Conservation (phyloP, 2,113 vertebrate genomes). For the Clarias macrocephalus region DNA sequence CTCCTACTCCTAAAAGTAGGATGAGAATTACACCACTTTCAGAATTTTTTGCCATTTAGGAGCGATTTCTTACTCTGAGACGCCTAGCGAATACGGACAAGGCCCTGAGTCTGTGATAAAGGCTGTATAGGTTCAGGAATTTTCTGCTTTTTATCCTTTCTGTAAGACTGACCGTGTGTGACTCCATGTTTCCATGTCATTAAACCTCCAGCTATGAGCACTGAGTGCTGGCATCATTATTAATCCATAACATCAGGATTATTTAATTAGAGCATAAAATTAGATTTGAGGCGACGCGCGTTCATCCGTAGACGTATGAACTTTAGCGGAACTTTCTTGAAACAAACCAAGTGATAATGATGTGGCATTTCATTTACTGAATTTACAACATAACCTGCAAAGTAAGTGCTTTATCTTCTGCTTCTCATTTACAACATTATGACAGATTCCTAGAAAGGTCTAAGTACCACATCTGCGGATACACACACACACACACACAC, state of each 20-base stretch:
- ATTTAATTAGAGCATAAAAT: not conserved
- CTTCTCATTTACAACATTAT: not conserved
- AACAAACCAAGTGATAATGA: not conserved
- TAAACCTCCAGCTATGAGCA: not conserved
- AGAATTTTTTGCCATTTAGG: too few species aligned
- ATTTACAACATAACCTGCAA: not conserved
- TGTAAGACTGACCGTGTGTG: not conserved
- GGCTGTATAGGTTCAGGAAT: not conserved
- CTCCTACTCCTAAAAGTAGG: too few species aligned
- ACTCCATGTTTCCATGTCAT: not conserved
- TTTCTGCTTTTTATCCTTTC: not conserved
- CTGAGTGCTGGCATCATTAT: not conserved
- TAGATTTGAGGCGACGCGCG: not conserved
- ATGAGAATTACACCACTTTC: too few species aligned
- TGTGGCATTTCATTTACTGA: not conserved
- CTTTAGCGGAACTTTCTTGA: not conserved
- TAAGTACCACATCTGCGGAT: not conserved
- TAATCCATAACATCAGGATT: not conserved
- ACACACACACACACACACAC: slow-evolving; percentile 18
- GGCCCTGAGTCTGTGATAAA: not conserved
- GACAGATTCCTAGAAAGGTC: not conserved
- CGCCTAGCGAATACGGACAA: too few species aligned
- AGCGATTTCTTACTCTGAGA: too few species aligned
- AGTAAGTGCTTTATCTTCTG: not conserved
- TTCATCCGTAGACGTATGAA: not conserved